Percentiles rank a stretch among this genome's conserved stretches.
phyloP scores from a whole-genome alignment of 2,113 vertebrate species.

The Symphodus melops region DNA sequence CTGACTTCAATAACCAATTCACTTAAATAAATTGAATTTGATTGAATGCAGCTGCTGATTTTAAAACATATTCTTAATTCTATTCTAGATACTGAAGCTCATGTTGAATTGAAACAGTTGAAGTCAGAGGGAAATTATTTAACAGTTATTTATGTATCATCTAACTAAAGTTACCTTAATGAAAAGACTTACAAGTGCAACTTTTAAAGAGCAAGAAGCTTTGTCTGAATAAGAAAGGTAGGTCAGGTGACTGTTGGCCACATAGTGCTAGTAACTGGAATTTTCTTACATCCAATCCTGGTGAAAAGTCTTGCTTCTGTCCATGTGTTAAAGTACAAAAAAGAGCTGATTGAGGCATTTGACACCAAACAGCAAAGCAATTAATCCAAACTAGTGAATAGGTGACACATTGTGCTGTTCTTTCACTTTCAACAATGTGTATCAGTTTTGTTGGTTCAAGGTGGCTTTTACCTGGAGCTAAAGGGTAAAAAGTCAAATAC shows the following conservation, averaged over 20 bases:
- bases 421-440: conserved; percentile 5
- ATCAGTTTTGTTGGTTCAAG: not conserved
- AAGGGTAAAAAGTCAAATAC: not conserved
- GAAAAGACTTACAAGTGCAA: too few species aligned
- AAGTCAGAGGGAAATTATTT: too few species aligned
- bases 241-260: not conserved
- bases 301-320: conserved; percentile 5
- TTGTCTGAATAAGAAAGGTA: not conserved
- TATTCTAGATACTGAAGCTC: too few species aligned
- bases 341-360: conserved; percentile 4
- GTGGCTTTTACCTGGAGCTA: not conserved
- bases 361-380: conserved; percentile 17
- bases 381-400: conserved; percentile 16
- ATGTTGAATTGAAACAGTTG: too few species aligned
- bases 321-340: conserved; percentile 5
- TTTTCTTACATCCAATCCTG: not conserved
- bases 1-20: too few species aligned
- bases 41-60: too few species aligned
- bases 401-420: conserved; percentile 15
- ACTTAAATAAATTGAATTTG: too few species aligned
- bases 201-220: too few species aligned
- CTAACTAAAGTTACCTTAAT: too few species aligned
- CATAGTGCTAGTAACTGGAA: not conserved
- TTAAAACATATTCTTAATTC: too few species aligned
- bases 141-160: too few species aligned